phyloP scores from a whole-genome alignment of 2,797 vertebrate genomes.

The Zalophus californianus region DNA sequence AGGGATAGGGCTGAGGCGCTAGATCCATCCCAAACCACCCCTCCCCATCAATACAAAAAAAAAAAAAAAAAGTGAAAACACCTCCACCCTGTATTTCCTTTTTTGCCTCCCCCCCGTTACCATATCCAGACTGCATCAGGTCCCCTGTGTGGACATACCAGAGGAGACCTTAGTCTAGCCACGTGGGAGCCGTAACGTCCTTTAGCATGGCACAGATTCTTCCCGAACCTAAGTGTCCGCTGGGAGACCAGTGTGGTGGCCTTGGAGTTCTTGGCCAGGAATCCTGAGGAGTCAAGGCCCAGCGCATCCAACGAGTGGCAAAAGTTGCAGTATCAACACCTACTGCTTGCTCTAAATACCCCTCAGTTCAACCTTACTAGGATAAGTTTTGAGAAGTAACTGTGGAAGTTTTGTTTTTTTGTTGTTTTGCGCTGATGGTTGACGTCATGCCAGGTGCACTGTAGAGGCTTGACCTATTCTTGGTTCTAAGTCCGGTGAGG shows the following conservation, averaged over 20 bases:
- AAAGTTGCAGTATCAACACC: neutral
- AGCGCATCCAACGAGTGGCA: fast-evolving
- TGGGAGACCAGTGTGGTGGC: neutral
- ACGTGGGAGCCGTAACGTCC: neutral
- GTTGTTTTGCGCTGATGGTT: neutral
- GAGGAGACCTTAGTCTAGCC: neutral
- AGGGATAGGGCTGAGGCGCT: neutral
- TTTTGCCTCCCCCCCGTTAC: neutral
- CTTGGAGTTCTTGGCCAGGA: neutral
- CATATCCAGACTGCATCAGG: neutral
- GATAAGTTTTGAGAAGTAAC: constrained; percentile 25
- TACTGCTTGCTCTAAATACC: neutral
- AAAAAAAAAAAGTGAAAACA: neutral
- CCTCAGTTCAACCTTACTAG: neutral
- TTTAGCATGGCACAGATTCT: neutral
- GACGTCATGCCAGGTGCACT: neutral
- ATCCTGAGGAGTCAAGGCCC: neutral
- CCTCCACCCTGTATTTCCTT: neutral
- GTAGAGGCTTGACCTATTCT: neutral
- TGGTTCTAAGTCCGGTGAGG: neutral
- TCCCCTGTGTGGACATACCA: neutral
- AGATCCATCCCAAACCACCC: neutral
- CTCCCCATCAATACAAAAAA: neutral
- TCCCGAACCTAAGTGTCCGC: neutral
- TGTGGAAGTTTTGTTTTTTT: neutral